Conservation (phyloP, 1,140 invertebrate genomes). For the Drosophila ananassae region DNA sequence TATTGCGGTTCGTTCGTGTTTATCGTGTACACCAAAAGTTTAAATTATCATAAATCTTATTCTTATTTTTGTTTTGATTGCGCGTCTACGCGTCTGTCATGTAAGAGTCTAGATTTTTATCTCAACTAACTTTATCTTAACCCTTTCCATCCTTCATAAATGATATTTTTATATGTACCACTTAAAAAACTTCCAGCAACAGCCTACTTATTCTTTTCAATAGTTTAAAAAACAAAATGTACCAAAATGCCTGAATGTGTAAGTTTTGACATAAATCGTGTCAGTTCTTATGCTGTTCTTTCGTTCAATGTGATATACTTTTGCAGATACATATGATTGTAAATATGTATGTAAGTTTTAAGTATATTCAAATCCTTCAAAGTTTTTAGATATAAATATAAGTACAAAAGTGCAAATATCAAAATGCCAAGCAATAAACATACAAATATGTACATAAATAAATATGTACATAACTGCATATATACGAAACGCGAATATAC, state of each 20-base stretch:
- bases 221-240: too few relatives aligned
- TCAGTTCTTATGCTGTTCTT: too few relatives aligned
- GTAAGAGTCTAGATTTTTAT: background rate
- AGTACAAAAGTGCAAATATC: too few relatives aligned
- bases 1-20: conserved; percentile 37
- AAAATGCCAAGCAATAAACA: background rate
- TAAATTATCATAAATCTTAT: conserved; percentile 45
- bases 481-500: background rate
- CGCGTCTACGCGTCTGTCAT: background rate
- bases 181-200: too few relatives aligned
- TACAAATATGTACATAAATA: conserved; percentile 14
- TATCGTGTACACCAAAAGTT: conserved; percentile 39
- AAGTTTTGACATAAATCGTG: too few relatives aligned
- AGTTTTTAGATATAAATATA: too few relatives aligned
- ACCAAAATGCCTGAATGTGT: too few relatives aligned
- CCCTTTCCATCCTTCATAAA: background rate
- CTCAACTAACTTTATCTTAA: background rate
- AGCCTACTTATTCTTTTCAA: too few relatives aligned
- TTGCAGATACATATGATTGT: conserved; percentile 36
- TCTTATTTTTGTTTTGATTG: conserved; percentile 53
- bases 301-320: conserved; percentile 3
- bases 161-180: background rate
- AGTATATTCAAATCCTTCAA: background rate
- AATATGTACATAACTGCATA: conserved; percentile 8
- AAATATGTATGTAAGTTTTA: background rate